Evolutionary conservation across 2,888 invertebrate species (phyloP).

Genomic region (Halocaridina rubra): DNA sequence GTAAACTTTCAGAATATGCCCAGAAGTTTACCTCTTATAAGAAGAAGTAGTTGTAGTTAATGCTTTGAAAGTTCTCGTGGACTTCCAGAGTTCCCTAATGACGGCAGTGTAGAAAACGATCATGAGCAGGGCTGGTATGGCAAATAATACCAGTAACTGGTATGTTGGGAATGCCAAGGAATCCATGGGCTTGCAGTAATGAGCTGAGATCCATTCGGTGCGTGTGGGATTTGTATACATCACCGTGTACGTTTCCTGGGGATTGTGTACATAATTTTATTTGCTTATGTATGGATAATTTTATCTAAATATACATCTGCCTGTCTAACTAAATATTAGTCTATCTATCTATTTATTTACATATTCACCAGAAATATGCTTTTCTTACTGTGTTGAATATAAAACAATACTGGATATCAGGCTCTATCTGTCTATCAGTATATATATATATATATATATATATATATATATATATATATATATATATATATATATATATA

Average conservation of each 20-base stretch:
- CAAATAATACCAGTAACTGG: slow-evolving; percentile 68
- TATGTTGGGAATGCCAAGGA: slow-evolving; percentile 67
- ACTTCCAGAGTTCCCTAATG: slow-evolving; percentile 69
- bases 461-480: too few relatives aligned
- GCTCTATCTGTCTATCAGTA: too few relatives aligned
- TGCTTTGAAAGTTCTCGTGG: slow-evolving; percentile 68
- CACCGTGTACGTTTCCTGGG: slow-evolving; percentile 65
- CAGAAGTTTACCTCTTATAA: too few relatives aligned
- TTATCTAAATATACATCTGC: neutral
- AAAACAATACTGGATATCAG: too few relatives aligned
- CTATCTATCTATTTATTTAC: neutral
- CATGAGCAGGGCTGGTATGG: slow-evolving; percentile 68
- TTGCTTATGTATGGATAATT: neutral
- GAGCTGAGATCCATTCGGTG: slow-evolving; percentile 66
- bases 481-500: too few relatives aligned
- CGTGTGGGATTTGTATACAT: slow-evolving; percentile 67
- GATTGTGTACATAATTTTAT: neutral
- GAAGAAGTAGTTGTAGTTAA: too few relatives aligned
- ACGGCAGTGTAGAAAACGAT: slow-evolving; percentile 69
- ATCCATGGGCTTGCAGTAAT: slow-evolving; percentile 67
- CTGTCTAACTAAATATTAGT: neutral
- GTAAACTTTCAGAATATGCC: too few relatives aligned
- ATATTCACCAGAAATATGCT: too few relatives aligned
- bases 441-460: too few relatives aligned
- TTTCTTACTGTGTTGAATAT: too few relatives aligned